A percentile compares a stretch with the other conserved stretches of the same genome.
phyloP scores from a whole-genome alignment of 2,113 vertebrate genomes.

The Panthera tigris region DNA sequence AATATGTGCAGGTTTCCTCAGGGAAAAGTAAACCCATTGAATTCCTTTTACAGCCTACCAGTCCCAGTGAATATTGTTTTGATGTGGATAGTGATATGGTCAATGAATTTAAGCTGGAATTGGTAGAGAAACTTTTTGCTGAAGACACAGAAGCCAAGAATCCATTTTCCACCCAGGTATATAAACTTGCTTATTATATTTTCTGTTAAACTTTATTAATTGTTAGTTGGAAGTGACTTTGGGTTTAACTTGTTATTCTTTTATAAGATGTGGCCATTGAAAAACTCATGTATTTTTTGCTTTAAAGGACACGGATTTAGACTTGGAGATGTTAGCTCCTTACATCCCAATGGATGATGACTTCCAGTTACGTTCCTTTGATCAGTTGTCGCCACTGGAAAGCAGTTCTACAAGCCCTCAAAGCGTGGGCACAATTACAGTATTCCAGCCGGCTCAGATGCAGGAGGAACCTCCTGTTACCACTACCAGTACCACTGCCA shows the following conservation, averaged over 20 bases:
- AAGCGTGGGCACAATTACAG: conserved; percentile 61
- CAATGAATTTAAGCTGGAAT: conserved; percentile 95
- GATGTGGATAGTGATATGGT: conserved; percentile 94
- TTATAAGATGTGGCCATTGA: conserved; percentile 6
- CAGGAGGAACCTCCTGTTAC: conserved; percentile 52
- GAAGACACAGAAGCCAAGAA: conserved; percentile 96
- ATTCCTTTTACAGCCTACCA: conserved; percentile 87
- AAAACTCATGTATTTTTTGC: neutral
- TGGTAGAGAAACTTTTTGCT: conserved; percentile 98
- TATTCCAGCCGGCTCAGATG: conserved; percentile 78
- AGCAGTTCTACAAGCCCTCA: conserved; percentile 82
- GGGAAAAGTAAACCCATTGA: conserved; percentile 63
- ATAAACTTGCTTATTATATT: conserved; percentile 45
- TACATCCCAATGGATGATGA: conserved; percentile 99
- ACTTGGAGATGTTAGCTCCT: conserved; percentile 98
- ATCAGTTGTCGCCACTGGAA: conserved; percentile 89
- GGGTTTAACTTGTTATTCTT: conserved; percentile 47
- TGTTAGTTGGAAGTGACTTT: conserved; percentile 35
- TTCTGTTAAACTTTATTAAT: conserved; percentile 40
- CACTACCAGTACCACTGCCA: neutral
- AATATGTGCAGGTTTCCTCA: neutral
- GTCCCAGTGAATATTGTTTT: conserved; percentile 92
- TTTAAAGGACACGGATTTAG: conserved; percentile 90
- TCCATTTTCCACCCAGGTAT: conserved; percentile 93
- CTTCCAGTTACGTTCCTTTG: conserved; percentile 93